Percentiles rank a stretch among this genome's conserved stretches.
Conservation (phyloP, 2,113 vertebrate species). For the Chionis minor region DNA sequence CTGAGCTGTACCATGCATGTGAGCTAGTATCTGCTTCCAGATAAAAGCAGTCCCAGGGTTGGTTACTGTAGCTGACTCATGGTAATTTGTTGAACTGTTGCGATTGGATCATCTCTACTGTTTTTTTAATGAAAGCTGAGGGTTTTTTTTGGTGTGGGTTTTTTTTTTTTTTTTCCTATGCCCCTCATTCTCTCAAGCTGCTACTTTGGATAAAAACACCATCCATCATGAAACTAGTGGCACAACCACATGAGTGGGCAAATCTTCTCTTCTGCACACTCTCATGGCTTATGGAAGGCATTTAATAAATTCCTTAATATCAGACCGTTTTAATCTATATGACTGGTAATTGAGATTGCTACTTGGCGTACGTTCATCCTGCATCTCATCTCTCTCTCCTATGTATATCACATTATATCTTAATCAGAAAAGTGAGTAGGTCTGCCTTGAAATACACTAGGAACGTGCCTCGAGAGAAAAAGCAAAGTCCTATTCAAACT, state of each 20-base stretch:
- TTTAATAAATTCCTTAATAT: constrained; percentile 55
- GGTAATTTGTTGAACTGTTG: neutral
- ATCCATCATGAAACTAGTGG: constrained; percentile 9
- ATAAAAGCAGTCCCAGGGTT: neutral
- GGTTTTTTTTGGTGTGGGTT: neutral
- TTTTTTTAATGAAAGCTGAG: neutral
- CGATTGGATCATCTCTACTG: neutral
- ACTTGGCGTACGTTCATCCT: constrained; percentile 36
- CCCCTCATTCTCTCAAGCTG: neutral
- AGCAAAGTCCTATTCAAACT: neutral
- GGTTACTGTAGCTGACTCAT: constrained; percentile 34
- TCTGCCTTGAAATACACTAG: constrained; percentile 7
- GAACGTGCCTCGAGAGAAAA: neutral
- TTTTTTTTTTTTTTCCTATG: neutral
- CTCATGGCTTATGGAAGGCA: neutral
- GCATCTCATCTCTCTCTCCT: constrained; percentile 33
- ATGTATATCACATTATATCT: constrained; percentile 28
- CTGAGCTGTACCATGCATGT: neutral
- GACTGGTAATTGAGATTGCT: constrained; percentile 22
- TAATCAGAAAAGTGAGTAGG: constrained; percentile 55
- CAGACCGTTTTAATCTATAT: constrained; percentile 12
- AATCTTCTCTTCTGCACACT: neutral
- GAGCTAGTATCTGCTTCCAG: neutral
- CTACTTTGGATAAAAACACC: neutral
- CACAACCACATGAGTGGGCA: neutral